Evolutionary conservation across 2,797 vertebrate genomes (phyloP).

Genomic region (Tympanoctomys barrerae): DNA sequence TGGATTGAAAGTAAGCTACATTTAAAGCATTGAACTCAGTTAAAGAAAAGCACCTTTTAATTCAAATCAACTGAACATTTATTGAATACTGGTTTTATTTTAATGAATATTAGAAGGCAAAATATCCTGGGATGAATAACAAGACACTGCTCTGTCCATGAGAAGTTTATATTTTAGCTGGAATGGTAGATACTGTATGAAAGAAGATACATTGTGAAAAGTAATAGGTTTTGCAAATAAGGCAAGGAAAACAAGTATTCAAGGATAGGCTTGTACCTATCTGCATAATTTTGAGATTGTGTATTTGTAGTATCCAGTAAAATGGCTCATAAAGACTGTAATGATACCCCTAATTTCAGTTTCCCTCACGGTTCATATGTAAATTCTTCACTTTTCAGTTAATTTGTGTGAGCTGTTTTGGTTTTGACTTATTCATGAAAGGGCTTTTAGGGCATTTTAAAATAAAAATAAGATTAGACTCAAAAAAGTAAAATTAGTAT

Average conservation of each 20-base stretch:
- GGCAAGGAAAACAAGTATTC: background rate
- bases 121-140: constrained; percentile 8
- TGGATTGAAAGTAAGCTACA: constrained; percentile 46
- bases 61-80: constrained; percentile 58
- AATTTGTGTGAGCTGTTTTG: constrained; percentile 59
- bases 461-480: constrained; percentile 66
- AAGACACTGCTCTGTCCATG: background rate
- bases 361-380: constrained; percentile 48
- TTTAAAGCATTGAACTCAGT: constrained; percentile 50
- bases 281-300: background rate
- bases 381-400: constrained; percentile 65
- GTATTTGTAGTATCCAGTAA: constrained; percentile 11
- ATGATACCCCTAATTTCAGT: constrained; percentile 30
- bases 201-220: constrained; percentile 27
- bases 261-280: background rate
- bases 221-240: background rate
- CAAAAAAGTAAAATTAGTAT: constrained; percentile 62
- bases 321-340: background rate
- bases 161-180: constrained; percentile 37
- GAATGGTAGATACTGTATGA: background rate
- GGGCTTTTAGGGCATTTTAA: constrained; percentile 56
- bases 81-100: constrained; percentile 41
- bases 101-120: background rate
- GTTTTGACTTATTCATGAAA: constrained; percentile 67
- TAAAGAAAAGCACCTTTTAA: constrained; percentile 50